Conservation (phyloP, 2,797 vertebrate species). For the Delichon dasypus region DNA sequence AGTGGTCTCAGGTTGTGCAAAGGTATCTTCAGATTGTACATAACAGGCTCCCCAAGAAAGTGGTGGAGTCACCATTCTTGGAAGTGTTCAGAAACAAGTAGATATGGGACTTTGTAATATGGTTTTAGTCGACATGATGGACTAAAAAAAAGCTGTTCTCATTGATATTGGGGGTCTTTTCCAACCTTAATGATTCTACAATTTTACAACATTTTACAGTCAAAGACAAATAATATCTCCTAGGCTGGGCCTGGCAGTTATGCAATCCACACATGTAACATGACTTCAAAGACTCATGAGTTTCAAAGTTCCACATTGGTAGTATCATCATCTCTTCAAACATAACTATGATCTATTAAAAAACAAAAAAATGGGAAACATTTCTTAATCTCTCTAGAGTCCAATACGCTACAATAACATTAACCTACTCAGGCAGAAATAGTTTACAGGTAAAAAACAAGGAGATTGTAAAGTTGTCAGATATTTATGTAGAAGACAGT, state of each 20-base stretch:
- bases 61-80: neutral
- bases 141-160: neutral
- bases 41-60: neutral
- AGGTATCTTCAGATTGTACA: neutral
- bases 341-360: neutral
- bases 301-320: neutral
- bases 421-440: neutral
- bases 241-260: neutral
- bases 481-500: neutral
- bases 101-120: too few species aligned
- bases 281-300: neutral
- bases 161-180: neutral
- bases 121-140: neutral
- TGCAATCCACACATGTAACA: accelerated
- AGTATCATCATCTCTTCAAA: neutral
- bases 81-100: neutral
- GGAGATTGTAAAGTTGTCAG: neutral
- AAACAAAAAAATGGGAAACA: neutral
- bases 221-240: neutral
- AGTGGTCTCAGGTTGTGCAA: neutral
- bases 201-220: neutral
- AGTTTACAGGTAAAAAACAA: neutral
- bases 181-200: neutral
- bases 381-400: neutral
- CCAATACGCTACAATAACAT: neutral